A percentile compares a stretch with the other conserved stretches of the same genome.
phyloP scores from a whole-genome alignment of 2,113 vertebrate species.

The Anser cygnoides region DNA sequence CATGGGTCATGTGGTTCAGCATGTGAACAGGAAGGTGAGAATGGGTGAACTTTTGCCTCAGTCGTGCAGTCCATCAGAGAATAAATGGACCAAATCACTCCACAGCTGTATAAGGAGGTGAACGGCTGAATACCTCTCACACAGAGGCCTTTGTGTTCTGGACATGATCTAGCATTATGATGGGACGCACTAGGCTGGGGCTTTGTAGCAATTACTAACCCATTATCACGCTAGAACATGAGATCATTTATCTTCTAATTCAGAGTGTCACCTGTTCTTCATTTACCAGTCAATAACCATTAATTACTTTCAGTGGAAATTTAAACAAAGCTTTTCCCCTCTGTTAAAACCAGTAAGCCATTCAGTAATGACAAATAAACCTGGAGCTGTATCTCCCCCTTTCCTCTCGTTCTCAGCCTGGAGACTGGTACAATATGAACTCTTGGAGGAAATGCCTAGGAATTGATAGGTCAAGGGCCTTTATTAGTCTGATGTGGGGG shows the following conservation, averaged over 20 bases:
- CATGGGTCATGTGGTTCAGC: slow-evolving; percentile 81
- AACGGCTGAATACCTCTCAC: slow-evolving; percentile 82
- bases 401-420: slow-evolving; percentile 62
- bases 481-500: slow-evolving; percentile 63
- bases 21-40: slow-evolving; percentile 95
- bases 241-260: slow-evolving; percentile 86
- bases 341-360: slow-evolving; percentile 79
- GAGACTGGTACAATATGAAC: slow-evolving; percentile 71
- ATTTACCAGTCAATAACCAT: slow-evolving; percentile 87
- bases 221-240: slow-evolving; percentile 87
- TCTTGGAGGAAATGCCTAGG: slow-evolving; percentile 84
- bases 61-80: slow-evolving; percentile 90
- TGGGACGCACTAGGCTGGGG: slow-evolving; percentile 68
- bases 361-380: slow-evolving; percentile 83
- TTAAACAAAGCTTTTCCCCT: slow-evolving; percentile 81
- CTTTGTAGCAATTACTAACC: slow-evolving; percentile 85
- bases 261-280: slow-evolving; percentile 86
- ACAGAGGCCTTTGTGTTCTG: slow-evolving; percentile 91
- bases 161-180: slow-evolving; percentile 83
- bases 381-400: slow-evolving; percentile 63
- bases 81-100: slow-evolving; percentile 93
- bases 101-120: slow-evolving; percentile 82
- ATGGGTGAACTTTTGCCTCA: slow-evolving; percentile 90
- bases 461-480: slow-evolving; percentile 82
- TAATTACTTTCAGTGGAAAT: slow-evolving; percentile 82